Conservation (phyloP, 2,888 invertebrate species). For the Thysanoteuthis rhombus region DNA sequence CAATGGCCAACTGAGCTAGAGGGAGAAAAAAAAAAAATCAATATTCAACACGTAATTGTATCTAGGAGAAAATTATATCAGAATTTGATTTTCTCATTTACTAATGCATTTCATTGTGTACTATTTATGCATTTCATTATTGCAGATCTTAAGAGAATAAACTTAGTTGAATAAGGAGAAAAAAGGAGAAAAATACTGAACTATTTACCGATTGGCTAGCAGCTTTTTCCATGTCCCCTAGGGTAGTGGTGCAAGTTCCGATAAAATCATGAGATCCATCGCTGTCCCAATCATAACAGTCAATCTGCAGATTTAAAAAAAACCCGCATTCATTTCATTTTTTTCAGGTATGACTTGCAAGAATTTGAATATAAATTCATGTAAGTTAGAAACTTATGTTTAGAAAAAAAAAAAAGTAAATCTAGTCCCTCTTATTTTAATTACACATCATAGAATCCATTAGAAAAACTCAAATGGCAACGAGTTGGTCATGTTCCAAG, state of each 20-base stretch:
- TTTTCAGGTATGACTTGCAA: background rate
- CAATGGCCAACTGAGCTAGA: conserved; percentile 51
- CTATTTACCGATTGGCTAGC: conserved; percentile 41
- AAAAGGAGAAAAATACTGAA: background rate
- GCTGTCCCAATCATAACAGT: conserved; percentile 64
- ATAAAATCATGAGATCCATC: conserved; percentile 65
- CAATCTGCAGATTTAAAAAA: conserved; percentile 31
- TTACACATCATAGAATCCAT: too few species aligned
- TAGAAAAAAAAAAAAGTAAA: too few species aligned
- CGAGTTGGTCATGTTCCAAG: too few species aligned
- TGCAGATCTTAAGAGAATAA: too few species aligned
- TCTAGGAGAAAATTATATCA: background rate
- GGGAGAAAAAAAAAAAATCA: background rate
- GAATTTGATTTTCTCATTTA: too few species aligned
- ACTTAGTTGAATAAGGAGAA: background rate
- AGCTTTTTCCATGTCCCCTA: conserved; percentile 53
- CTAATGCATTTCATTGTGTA: too few species aligned
- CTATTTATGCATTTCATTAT: too few species aligned
- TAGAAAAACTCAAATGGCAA: too few species aligned
- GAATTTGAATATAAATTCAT: background rate
- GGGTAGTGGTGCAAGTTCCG: conserved; percentile 56
- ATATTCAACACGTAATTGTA: too few species aligned
- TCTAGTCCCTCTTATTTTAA: too few species aligned
- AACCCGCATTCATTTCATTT: background rate
- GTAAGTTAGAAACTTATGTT: background rate